These are phyloP conservation scores for Furnarius figulus DNA, from an alignment of 2,113 vertebrate species.

Conservation along the genomic window DNA sequence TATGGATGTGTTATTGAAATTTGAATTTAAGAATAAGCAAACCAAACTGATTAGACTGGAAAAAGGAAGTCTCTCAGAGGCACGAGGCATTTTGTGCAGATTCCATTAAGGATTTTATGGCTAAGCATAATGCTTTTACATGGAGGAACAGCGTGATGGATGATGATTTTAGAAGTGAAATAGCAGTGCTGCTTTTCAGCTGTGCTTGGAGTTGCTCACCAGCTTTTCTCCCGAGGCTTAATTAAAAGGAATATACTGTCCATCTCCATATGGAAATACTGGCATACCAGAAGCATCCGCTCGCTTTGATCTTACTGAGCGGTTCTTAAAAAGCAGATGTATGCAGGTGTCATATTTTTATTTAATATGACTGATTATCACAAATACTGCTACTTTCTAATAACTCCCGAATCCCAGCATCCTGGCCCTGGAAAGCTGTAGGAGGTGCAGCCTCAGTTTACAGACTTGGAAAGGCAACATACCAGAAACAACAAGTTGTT, in stretches of 20 bases:
- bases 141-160: not conserved
- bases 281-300: not conserved
- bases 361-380: not conserved
- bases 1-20: not conserved
- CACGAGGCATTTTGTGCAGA: not conserved
- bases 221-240: constrained; percentile 21
- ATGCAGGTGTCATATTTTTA: not conserved
- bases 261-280: not conserved
- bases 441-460: not conserved
- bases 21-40: not conserved
- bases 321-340: not conserved
- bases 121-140: not conserved
- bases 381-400: not conserved
- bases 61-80: not conserved
- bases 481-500: not conserved
- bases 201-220: not conserved
- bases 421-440: not conserved
- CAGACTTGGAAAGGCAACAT: not conserved
- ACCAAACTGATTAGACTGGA: not conserved
- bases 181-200: not conserved
- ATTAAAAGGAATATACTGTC: constrained; percentile 1
- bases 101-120: constrained; percentile 21
- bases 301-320: not conserved
- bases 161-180: not conserved
- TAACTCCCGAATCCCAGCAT: not conserved